Evolutionary conservation across 2,797 vertebrate genomes (phyloP).

Genomic region (Mus spretus): DNA sequence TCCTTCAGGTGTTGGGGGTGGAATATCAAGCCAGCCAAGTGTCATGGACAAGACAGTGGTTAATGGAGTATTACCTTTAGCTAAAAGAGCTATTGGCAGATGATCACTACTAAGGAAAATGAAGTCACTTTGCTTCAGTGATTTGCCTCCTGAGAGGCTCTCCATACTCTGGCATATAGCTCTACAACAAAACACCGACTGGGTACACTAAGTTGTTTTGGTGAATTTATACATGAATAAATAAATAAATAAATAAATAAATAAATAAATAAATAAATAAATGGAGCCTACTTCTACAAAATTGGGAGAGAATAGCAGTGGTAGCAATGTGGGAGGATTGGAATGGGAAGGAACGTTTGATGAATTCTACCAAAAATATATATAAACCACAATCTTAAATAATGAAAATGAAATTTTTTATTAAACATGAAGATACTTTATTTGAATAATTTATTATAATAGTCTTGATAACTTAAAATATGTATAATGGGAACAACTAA

Average conservation of each 20-base stretch:
- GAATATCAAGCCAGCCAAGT: background rate
- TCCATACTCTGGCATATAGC: background rate
- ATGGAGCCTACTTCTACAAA: background rate
- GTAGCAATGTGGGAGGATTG: background rate
- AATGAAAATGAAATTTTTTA: conserved; percentile 13
- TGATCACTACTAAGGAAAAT: background rate
- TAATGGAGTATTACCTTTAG: background rate
- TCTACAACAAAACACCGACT: background rate
- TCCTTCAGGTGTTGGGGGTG: too few species aligned
- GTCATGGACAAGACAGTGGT: background rate
- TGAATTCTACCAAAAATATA: background rate
- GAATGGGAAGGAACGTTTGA: background rate
- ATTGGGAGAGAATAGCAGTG: background rate
- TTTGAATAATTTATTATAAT: background rate
- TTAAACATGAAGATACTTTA: background rate
- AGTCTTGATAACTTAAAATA: background rate
- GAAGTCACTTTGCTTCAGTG: background rate
- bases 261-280: too few species aligned
- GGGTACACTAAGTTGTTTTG: background rate
- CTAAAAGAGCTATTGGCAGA: background rate
- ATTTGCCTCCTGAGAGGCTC: background rate
- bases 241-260: too few species aligned
- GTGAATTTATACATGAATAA: too few species aligned
- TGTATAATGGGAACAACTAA: background rate
- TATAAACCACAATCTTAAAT: background rate